phyloP scores from a whole-genome alignment of 2,113 vertebrate genomes.

The Romanogobio albipinnatus region DNA sequence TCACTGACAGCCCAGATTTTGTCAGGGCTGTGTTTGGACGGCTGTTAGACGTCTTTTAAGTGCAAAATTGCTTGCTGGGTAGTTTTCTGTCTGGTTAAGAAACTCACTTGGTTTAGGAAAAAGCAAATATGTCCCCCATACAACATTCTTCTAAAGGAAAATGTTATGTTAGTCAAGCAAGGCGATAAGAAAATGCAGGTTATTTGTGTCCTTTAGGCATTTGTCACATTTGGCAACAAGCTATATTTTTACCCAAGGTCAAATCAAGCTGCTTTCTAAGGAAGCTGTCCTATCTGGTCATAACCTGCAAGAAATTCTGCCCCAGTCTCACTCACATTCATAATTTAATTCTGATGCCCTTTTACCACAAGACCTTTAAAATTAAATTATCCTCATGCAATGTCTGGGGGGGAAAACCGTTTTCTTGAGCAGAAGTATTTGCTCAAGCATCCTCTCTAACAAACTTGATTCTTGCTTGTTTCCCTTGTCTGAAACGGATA shows the following conservation, averaged over 20 bases:
- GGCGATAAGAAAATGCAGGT: conserved; percentile 26
- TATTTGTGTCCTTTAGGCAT: conserved; percentile 51
- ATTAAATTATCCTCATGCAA: conserved; percentile 8
- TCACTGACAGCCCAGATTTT: too few relatives aligned
- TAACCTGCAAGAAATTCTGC: conserved; percentile 51
- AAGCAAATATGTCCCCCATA: not conserved
- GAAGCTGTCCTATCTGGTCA: conserved; percentile 31
- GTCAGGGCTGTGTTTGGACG: too few relatives aligned
- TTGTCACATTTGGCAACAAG: conserved; percentile 57
- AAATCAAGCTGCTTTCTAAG: conserved; percentile 45
- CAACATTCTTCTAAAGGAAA: conserved; percentile 44
- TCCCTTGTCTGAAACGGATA: conserved; percentile 8
- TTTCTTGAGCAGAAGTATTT: not conserved
- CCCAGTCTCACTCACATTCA: conserved; percentile 44
- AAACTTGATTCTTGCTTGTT: conserved; percentile 38
- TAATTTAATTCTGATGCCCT: conserved; percentile 29
- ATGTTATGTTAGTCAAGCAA: conserved; percentile 39
- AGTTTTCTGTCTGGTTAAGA: not conserved
- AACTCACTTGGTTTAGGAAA: not conserved
- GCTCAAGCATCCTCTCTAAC: conserved; percentile 31
- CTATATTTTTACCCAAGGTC: conserved; percentile 55
- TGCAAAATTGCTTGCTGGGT: too few relatives aligned
- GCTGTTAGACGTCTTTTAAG: too few relatives aligned
- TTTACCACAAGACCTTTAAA: conserved; percentile 38
- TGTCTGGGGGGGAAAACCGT: not conserved